phyloP scores from a whole-genome alignment of 1,140 invertebrate species.

The Maconellicoccus hirsutus region DNA sequence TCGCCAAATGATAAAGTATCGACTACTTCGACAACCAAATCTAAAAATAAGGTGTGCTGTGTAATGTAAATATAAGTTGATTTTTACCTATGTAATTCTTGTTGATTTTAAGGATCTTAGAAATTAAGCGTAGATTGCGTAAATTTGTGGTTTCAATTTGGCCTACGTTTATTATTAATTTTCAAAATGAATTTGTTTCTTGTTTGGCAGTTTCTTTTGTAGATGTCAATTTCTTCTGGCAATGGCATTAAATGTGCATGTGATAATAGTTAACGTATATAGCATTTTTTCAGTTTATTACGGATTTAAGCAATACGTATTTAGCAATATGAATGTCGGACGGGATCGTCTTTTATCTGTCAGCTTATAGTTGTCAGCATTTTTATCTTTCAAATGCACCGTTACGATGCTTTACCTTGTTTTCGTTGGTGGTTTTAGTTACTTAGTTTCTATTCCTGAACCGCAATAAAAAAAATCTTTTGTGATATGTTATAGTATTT shows the following conservation, averaged over 20 bases:
- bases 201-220: neutral
- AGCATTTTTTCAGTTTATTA: neutral
- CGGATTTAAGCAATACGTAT: neutral
- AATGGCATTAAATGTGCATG: neutral
- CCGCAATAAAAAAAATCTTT: neutral
- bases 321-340: neutral
- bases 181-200: neutral
- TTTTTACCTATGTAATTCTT: neutral
- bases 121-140: neutral
- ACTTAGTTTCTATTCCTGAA: neutral
- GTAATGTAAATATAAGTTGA: neutral
- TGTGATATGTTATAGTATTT: constrained; percentile 9
- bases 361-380: neutral
- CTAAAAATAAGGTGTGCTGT: constrained; percentile 16
- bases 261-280: neutral
- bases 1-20: neutral
- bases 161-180: neutral
- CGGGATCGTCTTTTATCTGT: neutral
- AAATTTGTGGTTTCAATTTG: neutral
- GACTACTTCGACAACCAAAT: neutral
- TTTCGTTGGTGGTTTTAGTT: neutral
- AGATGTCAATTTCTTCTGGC: neutral
- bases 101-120: neutral
- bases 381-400: neutral
- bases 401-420: neutral